phyloP scores from a whole-genome alignment of 2,888 invertebrate species.

The Branchipolynoe longqiensis region DNA sequence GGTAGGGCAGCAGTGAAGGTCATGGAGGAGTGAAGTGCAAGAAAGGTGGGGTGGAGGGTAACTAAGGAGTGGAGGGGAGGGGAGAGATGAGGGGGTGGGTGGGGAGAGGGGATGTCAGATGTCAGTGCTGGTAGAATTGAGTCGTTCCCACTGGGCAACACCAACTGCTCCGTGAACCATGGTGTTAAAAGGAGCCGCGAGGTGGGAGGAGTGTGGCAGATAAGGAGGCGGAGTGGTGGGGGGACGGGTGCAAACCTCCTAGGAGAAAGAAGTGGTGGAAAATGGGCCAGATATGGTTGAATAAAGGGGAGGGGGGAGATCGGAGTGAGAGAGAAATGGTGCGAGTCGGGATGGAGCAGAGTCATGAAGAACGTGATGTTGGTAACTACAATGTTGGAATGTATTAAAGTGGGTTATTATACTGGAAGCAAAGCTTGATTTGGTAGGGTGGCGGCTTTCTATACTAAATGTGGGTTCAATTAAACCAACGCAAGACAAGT shows the following conservation, averaged over 20 bases:
- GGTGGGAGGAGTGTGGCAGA: neutral
- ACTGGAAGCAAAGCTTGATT: too few species aligned
- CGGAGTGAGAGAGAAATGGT: too few species aligned
- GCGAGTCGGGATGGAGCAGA: too few species aligned
- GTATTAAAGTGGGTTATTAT: too few species aligned
- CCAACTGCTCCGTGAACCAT: neutral
- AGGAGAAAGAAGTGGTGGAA: neutral
- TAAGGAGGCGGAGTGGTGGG: neutral
- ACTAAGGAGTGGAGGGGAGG: neutral
- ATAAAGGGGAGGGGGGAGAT: neutral
- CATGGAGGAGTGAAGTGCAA: too few species aligned
- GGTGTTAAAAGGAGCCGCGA: neutral
- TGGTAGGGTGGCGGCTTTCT: too few species aligned
- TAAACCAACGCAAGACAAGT: too few species aligned
- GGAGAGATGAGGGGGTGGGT: neutral
- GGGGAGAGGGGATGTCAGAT: neutral
- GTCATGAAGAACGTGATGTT: too few species aligned
- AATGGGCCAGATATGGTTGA: neutral
- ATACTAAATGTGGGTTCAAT: too few species aligned
- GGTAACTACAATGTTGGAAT: too few species aligned
- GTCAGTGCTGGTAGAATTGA: conserved; percentile 28
- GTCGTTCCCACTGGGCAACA: neutral
- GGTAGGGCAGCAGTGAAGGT: too few species aligned
- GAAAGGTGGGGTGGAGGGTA: neutral
- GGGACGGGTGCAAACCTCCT: neutral